Evolutionary conservation across 2,113 vertebrate genomes (phyloP), one percentile per base, ranked within the genome.

Genomic region (Pavo muticus): DNA sequence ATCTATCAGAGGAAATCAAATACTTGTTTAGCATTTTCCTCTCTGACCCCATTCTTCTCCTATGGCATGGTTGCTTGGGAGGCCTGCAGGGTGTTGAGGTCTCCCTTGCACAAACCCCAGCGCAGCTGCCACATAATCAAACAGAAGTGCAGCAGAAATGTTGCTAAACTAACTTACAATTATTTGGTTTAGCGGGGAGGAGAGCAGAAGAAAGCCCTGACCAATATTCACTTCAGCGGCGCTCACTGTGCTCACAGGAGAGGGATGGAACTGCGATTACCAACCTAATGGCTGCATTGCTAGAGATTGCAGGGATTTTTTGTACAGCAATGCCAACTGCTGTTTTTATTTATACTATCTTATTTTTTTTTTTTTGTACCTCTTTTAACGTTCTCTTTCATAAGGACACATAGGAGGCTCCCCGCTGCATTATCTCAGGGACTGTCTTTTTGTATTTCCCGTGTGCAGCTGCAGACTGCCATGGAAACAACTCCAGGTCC

Each of bases 291-390:
- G 60, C 11, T 85, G 56, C 24, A 12, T 70, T 50, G 75, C 60
- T 86, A 39, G 75, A 85, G 60, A 61, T 69, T 86, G 82, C 30
- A 59, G 85, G 39, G 1, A 4, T 88, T 95, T 90, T 63, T 90
- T 40, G 60, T 68, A 10, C 48, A 80, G 60, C 24, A 57, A 52
- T 77, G 45, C 69, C 89, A 76, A 59, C 83, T 65, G 50, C 80
- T 90, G 76, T 27, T 59, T 94, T 95, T 95, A 85, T 93, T 93
- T 94, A 92, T 85, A 73, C 52, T 67, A 6, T n/a, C 48, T 83
- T 82, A 77, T 59, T 87, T 84, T 87, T 87, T 84, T 87, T 87
- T 32, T 56, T 48, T 50, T 9, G 77, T 57, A 47, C 27, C 48
- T 93, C 52, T 94, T 85, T 47, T 61, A 85, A 32, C 37, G 47